Conservation (phyloP, 2,113 vertebrate genomes). For the Seriola rivoliana region DNA sequence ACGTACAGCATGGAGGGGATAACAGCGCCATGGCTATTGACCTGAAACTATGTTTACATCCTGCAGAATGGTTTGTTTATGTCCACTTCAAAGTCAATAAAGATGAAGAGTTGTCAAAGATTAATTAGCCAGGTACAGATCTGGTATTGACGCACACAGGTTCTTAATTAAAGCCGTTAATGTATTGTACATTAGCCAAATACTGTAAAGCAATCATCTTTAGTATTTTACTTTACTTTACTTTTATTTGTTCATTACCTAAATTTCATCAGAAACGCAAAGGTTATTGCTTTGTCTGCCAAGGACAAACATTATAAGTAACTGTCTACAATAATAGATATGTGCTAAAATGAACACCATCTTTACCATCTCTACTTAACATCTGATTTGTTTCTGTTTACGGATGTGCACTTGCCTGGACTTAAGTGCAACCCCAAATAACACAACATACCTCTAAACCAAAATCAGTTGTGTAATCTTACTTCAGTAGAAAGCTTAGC, state of each 20-base stretch:
- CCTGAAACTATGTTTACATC: constrained; percentile 61
- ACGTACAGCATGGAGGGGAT: constrained; percentile 25
- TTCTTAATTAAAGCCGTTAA: background rate
- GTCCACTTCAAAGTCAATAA: background rate
- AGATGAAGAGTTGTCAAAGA: background rate
- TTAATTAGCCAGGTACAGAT: background rate
- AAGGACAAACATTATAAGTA: background rate
- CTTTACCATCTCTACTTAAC: background rate
- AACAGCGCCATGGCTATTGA: constrained; percentile 17
- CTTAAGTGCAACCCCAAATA: background rate
- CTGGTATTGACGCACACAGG: background rate
- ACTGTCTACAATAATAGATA: background rate
- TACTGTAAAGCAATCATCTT: background rate
- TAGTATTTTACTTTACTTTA: background rate
- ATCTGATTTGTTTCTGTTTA: background rate
- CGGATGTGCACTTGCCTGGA: background rate
- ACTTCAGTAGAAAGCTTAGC: constrained; percentile 9
- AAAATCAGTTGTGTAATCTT: constrained; percentile 22
- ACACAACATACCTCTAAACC: background rate
- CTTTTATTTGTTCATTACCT: background rate
- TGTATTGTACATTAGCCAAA: background rate
- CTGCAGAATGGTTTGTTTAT: constrained; percentile 7
- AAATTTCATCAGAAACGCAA: background rate
- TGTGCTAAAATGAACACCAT: background rate
- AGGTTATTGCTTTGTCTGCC: background rate